These are phyloP conservation scores for Plutella xylostella DNA, from an alignment of 2,888 invertebrate species.

Conservation along the genomic window DNA sequence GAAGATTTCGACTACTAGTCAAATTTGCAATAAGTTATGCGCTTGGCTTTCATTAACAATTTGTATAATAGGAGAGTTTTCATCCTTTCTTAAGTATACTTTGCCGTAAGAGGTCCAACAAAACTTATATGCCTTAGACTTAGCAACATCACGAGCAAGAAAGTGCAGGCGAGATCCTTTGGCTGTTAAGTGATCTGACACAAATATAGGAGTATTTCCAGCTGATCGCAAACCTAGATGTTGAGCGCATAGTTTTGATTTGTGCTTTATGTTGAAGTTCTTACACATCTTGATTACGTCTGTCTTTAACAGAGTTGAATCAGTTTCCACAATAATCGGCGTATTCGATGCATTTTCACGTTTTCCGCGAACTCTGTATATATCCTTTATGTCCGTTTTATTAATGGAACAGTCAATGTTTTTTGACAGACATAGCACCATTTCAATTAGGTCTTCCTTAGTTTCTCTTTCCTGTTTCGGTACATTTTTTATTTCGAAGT, in stretches of 20 bases:
- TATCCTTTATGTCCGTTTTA: slow-evolving; percentile 5
- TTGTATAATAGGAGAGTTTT: no score
- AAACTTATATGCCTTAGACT: no score
- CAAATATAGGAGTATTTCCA: neutral
- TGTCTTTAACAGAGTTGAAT: slow-evolving; percentile 9
- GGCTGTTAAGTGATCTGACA: neutral
- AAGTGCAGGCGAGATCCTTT: neutral
- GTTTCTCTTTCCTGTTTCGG: slow-evolving; percentile 8
- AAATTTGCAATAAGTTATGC: no score
- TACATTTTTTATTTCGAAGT: slow-evolving; percentile 13
- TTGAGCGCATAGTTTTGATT: slow-evolving; percentile 10
- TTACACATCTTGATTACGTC: slow-evolving; percentile 9
- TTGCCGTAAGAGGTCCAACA: no score
- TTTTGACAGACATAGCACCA: slow-evolving; percentile 7
- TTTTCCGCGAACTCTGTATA: slow-evolving; percentile 7
- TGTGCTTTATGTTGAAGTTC: slow-evolving; percentile 5
- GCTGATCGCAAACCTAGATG: slow-evolving; percentile 8
- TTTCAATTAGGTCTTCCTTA: slow-evolving; percentile 5
- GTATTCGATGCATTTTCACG: slow-evolving; percentile 2
- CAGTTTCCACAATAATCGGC: slow-evolving; percentile 7
- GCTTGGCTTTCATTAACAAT: no score
- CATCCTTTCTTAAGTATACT: no score
- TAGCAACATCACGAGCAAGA: no score
- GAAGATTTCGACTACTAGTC: no score
- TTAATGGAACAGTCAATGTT: neutral